Base-by-base conservation (phyloP, 2,113 vertebrate genomes). In the Xenopus laevis region DNA sequence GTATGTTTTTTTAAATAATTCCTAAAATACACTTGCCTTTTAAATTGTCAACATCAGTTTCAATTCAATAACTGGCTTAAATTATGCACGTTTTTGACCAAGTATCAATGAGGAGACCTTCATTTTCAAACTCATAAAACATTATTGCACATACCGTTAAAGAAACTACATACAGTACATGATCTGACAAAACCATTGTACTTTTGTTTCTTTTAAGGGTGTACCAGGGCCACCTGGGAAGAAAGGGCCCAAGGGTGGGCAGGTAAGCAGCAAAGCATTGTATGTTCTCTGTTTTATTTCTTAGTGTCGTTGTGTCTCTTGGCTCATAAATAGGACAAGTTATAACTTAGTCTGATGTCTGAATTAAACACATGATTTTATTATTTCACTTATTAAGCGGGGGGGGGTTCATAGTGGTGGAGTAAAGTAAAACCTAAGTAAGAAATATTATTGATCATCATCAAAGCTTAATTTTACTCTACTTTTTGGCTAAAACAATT, bases 221-320 rank as follows among this genome's bases (percentile, higher is more conserved):
- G 82, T 89, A 83, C 90, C 88, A 79, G 96, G 97, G 66, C 84
- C 92, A 27, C 80, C 73, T 81, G 96, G 97, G 80, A 96, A 91
- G 84, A 92, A 84, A 78, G 97, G 97, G 13, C 88, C 85, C 63
- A 98, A 96, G 85, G 97, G 97, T 77, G 93, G 93, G 90, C 92
- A 88, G 83, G 97, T 98, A 93, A 89, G 67, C 55, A 58, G 55
- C 5, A 58, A 20, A 8, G 17, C 47, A 50, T 50, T 50, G 3
- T 50, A 6, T 50, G 5, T 50, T 50, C 12, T 7, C 0, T 50
- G 15, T 50, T 13, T 50, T 16, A 50, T 16, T 16, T 16, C 15
- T 50, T 1, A 16, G 15, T 50, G 15, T 50, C 3, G 3, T 50
- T 50, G 33, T 40, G 33, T 40, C 33, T 40, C 33, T 40, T 40